Conservation (phyloP, 2,888 invertebrate species). For the Mimas tiliae region DNA sequence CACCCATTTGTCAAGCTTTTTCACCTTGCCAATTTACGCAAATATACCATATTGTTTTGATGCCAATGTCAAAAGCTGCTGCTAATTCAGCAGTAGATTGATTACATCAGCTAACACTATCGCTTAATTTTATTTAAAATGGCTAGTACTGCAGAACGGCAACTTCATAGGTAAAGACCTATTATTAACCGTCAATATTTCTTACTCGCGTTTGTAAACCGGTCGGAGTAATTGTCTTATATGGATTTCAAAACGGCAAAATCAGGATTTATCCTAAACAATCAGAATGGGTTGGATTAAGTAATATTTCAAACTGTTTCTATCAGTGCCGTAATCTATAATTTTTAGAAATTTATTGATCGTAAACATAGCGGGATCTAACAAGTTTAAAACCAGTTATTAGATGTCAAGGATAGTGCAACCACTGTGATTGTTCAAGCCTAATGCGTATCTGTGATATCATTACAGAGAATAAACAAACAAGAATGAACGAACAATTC, state of each 20-base stretch:
- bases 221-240: slow-evolving; percentile 24
- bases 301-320: slow-evolving; percentile 21
- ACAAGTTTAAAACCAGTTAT: slow-evolving; percentile 17
- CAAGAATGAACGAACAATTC: slow-evolving; percentile 9
- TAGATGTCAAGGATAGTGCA: slow-evolving; percentile 17
- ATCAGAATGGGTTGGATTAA: slow-evolving; percentile 16
- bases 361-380: slow-evolving; percentile 24
- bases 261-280: slow-evolving; percentile 19
- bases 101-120: no score
- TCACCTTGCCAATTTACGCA: no score
- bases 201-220: slow-evolving; percentile 25
- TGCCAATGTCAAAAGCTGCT: no score
- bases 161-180: no score
- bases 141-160: no score
- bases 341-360: slow-evolving; percentile 23
- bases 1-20: no score
- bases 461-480: slow-evolving; percentile 4
- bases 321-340: slow-evolving; percentile 20
- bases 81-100: no score
- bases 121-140: no score
- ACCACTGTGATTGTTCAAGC: slow-evolving; percentile 15
- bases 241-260: slow-evolving; percentile 18
- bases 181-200: slow-evolving; percentile 12
- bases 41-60: no score
- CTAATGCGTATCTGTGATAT: slow-evolving; percentile 3